Percentiles rank a stretch among this genome's conserved stretches.
Evolutionary conservation across 2,888 invertebrate species (phyloP).

Genomic region (Rhodophaea formosa): DNA sequence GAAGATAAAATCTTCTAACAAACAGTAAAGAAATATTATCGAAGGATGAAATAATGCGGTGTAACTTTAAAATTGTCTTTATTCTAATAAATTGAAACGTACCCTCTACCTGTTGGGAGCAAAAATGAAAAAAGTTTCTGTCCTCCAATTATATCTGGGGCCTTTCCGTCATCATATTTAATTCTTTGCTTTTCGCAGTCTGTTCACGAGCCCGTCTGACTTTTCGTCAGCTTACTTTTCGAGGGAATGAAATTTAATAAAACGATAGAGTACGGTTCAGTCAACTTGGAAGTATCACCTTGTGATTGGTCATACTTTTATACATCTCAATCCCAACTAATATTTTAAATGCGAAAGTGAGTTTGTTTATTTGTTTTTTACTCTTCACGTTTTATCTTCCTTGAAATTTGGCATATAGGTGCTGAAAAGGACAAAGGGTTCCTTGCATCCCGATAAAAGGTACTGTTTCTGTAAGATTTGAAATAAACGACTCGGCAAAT

Average conservation of each 20-base stretch:
- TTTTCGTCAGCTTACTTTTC: conserved; percentile 2
- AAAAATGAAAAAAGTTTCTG: conserved; percentile 45
- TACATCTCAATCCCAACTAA: too few relatives aligned
- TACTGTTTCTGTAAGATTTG: too few relatives aligned
- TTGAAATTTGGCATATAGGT: too few relatives aligned
- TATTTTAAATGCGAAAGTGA: too few relatives aligned
- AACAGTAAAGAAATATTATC: conserved; percentile 4
- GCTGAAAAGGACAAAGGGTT: too few relatives aligned
- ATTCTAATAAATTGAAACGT: conserved; percentile 19
- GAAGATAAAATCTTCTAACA: too few relatives aligned
- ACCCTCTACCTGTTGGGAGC: conserved; percentile 25
- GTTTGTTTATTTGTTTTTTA: too few relatives aligned
- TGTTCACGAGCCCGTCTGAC: conserved; percentile 6
- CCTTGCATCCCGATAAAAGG: too few relatives aligned
- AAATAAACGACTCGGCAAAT: too few relatives aligned
- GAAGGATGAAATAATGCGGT: background rate
- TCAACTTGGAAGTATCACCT: too few relatives aligned
- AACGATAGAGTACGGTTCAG: background rate
- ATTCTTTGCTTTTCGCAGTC: conserved; percentile 7
- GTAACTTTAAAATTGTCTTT: conserved; percentile 14
- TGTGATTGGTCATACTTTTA: too few relatives aligned
- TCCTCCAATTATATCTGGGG: conserved; percentile 45
- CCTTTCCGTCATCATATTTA: conserved; percentile 39
- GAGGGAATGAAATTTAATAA: conserved; percentile 4
- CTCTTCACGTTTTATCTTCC: too few relatives aligned